Conservation (phyloP, 2,113 vertebrate genomes). For the Pseudopipra pipra region DNA sequence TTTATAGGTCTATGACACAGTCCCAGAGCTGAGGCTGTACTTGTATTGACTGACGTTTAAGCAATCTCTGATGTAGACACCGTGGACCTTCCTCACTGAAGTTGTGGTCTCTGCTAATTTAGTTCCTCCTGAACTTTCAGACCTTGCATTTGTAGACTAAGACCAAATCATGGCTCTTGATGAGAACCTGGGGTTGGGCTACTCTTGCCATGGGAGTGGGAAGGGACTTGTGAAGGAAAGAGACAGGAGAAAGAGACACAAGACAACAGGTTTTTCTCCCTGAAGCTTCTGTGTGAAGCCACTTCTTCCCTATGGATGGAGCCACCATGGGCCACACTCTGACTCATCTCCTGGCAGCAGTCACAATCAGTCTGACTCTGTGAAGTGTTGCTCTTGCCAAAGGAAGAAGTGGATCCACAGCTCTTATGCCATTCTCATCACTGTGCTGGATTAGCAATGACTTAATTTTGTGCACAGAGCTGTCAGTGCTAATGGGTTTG, state of each 20-base stretch:
- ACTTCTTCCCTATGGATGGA: not conserved
- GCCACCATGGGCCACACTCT: rapidly evolving
- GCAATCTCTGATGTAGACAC: not conserved
- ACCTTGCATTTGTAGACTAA: not conserved
- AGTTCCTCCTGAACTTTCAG: not conserved
- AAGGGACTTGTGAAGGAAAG: not conserved
- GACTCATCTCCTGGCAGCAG: not conserved
- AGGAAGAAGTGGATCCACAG: not conserved
- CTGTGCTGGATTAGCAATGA: not conserved
- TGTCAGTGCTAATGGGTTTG: not conserved
- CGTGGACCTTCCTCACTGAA: not conserved
- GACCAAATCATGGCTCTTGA: not conserved
- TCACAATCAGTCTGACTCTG: not conserved
- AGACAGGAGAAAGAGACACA: not conserved
- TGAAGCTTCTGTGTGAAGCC: not conserved
- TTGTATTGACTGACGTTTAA: not conserved
- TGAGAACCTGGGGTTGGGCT: not conserved
- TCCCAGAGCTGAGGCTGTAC: not conserved
- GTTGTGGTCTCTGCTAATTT: not conserved
- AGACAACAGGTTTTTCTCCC: not conserved
- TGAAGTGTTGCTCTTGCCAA: not conserved
- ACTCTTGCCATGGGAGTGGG: not conserved
- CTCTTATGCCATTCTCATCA: not conserved
- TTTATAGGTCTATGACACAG: not conserved
- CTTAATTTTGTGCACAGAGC: not conserved